phyloP scores from a whole-genome alignment of 2,113 vertebrate species.

The Limnothrissa miodon region DNA sequence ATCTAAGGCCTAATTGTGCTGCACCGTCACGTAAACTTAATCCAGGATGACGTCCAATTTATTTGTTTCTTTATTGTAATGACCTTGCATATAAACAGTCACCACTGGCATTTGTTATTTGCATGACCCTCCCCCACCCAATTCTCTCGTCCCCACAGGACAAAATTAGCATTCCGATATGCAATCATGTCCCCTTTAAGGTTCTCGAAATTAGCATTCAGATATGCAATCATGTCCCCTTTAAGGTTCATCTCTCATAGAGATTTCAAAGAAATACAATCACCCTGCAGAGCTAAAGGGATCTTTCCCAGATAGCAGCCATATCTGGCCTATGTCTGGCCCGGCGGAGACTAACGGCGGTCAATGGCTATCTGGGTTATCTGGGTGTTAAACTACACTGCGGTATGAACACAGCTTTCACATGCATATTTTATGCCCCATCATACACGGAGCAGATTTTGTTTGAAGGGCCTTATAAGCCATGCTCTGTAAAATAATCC shows the following conservation, averaged over 20 bases:
- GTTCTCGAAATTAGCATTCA: slow-evolving; percentile 64
- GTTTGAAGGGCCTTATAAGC: slow-evolving; percentile 42
- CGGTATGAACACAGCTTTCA: slow-evolving; percentile 52
- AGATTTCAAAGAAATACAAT: slow-evolving; percentile 62
- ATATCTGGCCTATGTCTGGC: not conserved
- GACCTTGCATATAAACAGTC: slow-evolving; percentile 66
- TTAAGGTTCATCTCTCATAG: slow-evolving; percentile 62
- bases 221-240: slow-evolving; percentile 67
- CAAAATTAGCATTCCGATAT: slow-evolving; percentile 70
- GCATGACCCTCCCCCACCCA: slow-evolving; percentile 50
- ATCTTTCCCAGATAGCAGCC: slow-evolving; percentile 34
- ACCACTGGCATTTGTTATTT: slow-evolving; percentile 53
- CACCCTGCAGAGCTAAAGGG: slow-evolving; percentile 66
- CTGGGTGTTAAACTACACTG: slow-evolving; percentile 58
- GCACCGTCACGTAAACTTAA: slow-evolving; percentile 64
- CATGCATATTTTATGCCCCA: slow-evolving; percentile 59
- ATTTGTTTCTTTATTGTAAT: slow-evolving; percentile 70
- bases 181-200: slow-evolving; percentile 69
- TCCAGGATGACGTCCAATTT: slow-evolving; percentile 67
- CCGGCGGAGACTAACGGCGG: not conserved
- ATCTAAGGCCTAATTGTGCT: slow-evolving; percentile 29
- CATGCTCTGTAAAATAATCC: slow-evolving; percentile 53
- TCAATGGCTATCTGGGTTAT: not conserved
- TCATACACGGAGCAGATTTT: slow-evolving; percentile 30
- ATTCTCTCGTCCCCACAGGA: slow-evolving; percentile 32